Percentiles rank a stretch among this genome's conserved stretches.
Conservation (phyloP, 2,888 invertebrate species). For the Glomeris marginata region DNA sequence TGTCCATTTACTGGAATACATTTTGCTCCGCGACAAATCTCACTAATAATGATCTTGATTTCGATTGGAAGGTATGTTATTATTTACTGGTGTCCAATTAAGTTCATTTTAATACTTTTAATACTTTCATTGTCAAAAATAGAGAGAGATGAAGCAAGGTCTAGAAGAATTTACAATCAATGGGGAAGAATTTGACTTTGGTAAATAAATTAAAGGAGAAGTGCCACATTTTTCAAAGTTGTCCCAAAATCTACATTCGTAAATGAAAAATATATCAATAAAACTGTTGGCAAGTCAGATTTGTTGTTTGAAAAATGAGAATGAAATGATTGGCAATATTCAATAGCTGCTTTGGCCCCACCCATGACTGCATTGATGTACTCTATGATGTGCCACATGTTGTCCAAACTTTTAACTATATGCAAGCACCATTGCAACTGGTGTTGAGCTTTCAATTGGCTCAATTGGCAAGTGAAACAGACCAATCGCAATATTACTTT, state of each 20-base stretch:
- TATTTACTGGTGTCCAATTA: not conserved
- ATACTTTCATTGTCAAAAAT: conserved; percentile 10
- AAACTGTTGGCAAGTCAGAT: too few species aligned
- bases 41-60: conserved; percentile 26
- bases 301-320: too few species aligned
- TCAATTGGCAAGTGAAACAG: too few species aligned
- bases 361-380: too few species aligned
- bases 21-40: conserved; percentile 28
- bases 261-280: not conserved
- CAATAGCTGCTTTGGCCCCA: too few species aligned
- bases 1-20: conserved; percentile 63
- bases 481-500: too few species aligned
- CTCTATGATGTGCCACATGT: too few species aligned
- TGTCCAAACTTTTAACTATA: too few species aligned
- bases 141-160: conserved; percentile 56
- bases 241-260: too few species aligned
- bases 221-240: not conserved
- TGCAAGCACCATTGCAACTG: too few species aligned
- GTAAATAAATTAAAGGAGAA: conserved; percentile 47
- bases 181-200: conserved; percentile 60
- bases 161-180: conserved; percentile 61
- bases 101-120: conserved; percentile 1
- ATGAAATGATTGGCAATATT: too few species aligned
- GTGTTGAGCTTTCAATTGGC: too few species aligned
- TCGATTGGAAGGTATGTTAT: conserved; percentile 43